Evolutionary conservation across 2,888 invertebrate species (phyloP), one percentile per base, ranked within the genome.

Genomic region (Camptogramma bilineatum): DNA sequence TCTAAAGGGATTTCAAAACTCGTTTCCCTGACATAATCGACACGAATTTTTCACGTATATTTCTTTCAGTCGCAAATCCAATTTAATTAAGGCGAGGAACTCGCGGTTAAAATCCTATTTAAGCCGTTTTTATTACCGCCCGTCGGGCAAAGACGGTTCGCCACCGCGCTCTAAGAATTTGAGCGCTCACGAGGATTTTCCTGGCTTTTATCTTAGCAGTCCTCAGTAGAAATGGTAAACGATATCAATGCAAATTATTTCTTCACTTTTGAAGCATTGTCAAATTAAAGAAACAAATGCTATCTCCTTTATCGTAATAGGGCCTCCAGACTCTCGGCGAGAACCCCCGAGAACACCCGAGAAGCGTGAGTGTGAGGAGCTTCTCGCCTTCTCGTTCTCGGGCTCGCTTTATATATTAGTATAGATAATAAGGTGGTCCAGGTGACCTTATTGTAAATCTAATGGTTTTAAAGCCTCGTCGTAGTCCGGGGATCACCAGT

Each of bases 71-170:
- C 87, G 86, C 91, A 91, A 91, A 93, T 93, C 91, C 91, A 92
- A 92, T 93, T 92, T 93, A 93, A 93, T 93, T 93, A 93, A 92
- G 90, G 91, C 91, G 87, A 85, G 88, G 87, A 91, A 90, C 90
- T 89, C 90, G 92, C 87, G 91, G 93, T 91, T 91, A 89, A 91
- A 92, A 92, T 92, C 93, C 91, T 90, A 88, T 92, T 90, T 92
- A 90, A 93, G 92, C 91, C 90, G 90, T 92, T 93, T 93, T 92
- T 92, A 93, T 91, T 92, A 91, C 92, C 90, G 86, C 88, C 90
- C 88, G 91, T 80, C 89, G 90, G 87, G 91, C 88, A 88, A 90
- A 91, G 92, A 90, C 88, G 91, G 83, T 87, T 87, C 83, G 86
- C 90, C 87, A 86, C 84, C 83, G 86, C 82, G 90, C 85, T 84